phyloP scores from a whole-genome alignment of 2,888 invertebrate genomes.

The Leucozona laternaria region DNA sequence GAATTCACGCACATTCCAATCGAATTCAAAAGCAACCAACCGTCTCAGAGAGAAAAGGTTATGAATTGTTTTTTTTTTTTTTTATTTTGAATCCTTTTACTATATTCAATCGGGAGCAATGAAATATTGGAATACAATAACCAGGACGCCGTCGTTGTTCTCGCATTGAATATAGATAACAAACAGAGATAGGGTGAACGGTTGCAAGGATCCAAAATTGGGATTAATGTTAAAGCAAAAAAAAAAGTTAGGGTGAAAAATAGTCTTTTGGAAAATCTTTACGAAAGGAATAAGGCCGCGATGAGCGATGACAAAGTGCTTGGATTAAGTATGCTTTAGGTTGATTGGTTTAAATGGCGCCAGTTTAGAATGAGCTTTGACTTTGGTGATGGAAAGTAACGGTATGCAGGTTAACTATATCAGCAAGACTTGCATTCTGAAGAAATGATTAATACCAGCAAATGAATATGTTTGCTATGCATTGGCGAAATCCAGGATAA shows the following conservation, averaged over 20 bases:
- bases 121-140: slow-evolving; percentile 62
- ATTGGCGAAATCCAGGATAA: too few species aligned
- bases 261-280: background rate
- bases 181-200: slow-evolving; percentile 37
- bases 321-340: slow-evolving; percentile 46
- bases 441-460: too few species aligned
- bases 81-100: slow-evolving; percentile 49
- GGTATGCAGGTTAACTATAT: too few species aligned
- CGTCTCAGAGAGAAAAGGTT: slow-evolving; percentile 49
- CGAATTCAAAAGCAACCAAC: slow-evolving; percentile 66
- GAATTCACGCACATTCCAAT: slow-evolving; percentile 76
- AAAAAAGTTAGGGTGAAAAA: slow-evolving; percentile 55
- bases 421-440: too few species aligned
- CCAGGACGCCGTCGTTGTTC: slow-evolving; percentile 20
- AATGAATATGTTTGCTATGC: too few species aligned
- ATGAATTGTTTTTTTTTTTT: slow-evolving; percentile 62
- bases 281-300: slow-evolving; percentile 3
- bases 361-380: background rate
- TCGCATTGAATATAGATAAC: slow-evolving; percentile 23
- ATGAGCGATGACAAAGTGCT: slow-evolving; percentile 68
- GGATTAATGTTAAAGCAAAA: background rate
- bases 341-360: slow-evolving; percentile 62
- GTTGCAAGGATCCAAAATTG: slow-evolving; percentile 45
- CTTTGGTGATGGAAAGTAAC: background rate
- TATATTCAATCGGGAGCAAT: slow-evolving; percentile 49